Evolutionary conservation across 2,113 vertebrate species (phyloP), one percentile per base, ranked within the genome.

Genomic region (Macquaria australasica): DNA sequence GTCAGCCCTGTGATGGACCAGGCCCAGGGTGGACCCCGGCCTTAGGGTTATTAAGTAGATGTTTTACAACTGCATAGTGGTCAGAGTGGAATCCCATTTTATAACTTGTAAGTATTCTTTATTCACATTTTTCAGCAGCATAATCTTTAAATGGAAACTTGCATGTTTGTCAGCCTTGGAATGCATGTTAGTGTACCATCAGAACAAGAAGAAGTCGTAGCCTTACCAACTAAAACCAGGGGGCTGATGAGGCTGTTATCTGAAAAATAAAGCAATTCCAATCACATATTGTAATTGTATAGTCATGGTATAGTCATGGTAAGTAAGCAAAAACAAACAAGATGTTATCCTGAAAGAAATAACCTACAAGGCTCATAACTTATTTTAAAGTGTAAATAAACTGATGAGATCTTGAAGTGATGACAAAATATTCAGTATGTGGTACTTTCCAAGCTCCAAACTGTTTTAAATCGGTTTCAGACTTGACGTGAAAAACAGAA

Each of bases 401-500:
- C 56, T 8, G 31, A 25, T 39, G 20, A 62, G 5, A 56, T 76
- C 43, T 60, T 60, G 7, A 73, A 45, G 23, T 25, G 51, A 5
- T 11, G 10, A 81, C 25, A 3, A 58, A 37, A 50, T 31, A 15
- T 2, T 60, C 64, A 15, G 21, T 28, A 7, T 45, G 59, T 50
- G 51, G 20, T n/a, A 31, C 45, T 68, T 62, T n/a, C 39, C 16
- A 10, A 45, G 5, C 71, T 60, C 64, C 23, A 48, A 6, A n/a
- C 21, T 51, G 20, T 37, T 76, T 60, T 8, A 50, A 31, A 73
- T 50, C 4, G 6, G 60, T 18, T 21, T 73, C 20, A 66, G 48
- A 2, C 18, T 23, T 60, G 51, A 60, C 6, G 59, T 72, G 66
- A 73, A 77, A 70, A 72, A 68, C 41, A 59, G 37, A 56, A 25